These are phyloP conservation scores for Cotesia vestalis DNA, from an alignment of 1,140 invertebrate species.

Conservation along the genomic window DNA sequence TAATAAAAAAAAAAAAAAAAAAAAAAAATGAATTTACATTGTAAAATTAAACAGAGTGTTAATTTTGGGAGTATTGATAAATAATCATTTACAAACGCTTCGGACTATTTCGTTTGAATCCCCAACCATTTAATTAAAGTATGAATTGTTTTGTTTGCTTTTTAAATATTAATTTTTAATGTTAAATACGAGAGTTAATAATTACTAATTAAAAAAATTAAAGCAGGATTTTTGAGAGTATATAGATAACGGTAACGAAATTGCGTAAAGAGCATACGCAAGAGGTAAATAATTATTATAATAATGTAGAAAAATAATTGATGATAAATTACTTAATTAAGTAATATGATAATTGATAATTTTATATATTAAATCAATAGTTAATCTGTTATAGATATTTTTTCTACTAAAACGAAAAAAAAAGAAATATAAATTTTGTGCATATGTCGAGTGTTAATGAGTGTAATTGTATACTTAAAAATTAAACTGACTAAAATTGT, in stretches of 20 bases:
- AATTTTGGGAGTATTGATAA: conserved; percentile 47
- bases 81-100: conserved; percentile 46
- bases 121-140: conserved; percentile 30
- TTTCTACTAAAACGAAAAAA: conserved; percentile 51
- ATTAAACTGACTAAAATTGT: conserved; percentile 1
- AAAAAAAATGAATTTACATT: conserved; percentile 16
- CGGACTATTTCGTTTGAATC: conserved; percentile 48
- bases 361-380: conserved; percentile 53
- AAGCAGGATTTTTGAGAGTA: too few relatives aligned
- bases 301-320: not conserved
- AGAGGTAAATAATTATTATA: not conserved
- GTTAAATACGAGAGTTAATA: too few relatives aligned
- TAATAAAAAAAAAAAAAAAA: not conserved
- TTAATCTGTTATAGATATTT: conserved; percentile 58
- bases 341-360: conserved; percentile 56
- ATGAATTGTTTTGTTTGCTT: not conserved
- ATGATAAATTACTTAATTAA: conserved; percentile 48
- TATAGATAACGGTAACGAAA: too few relatives aligned
- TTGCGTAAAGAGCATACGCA: too few relatives aligned
- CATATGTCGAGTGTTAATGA: conserved; percentile 52
- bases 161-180: not conserved
- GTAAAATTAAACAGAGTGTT: conserved; percentile 43
- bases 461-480: conserved; percentile 51
- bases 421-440: conserved; percentile 39
- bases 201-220: too few relatives aligned